Base-by-base conservation (phyloP, 2,113 vertebrate genomes). In the Xiphias gladius region DNA sequence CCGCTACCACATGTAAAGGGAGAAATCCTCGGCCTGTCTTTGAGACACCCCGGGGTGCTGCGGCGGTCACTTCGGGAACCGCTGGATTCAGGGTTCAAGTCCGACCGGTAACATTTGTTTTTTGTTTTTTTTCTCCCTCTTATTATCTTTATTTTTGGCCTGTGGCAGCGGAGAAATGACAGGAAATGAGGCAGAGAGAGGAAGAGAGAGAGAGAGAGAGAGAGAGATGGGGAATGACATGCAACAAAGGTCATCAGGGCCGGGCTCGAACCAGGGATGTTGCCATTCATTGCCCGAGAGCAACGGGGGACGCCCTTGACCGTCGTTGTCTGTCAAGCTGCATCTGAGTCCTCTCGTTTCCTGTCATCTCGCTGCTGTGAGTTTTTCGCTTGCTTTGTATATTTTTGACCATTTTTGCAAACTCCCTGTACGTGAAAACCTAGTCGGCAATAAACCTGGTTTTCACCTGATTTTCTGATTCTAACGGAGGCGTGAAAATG, bases 291-390 rank as follows among this genome's bases (percentile, higher is more conserved):
- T 39, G 20, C 30, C 52, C 52, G n/a, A n/a, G 52, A 55, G n/a
- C 6, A 19, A 46, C 13, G 2, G 43, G 41, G 16, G 37, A 50
- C 46, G 4, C 13, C 0, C 11, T 8, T 2, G 20, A 14, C 39
- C 24, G 10, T 43, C 26, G 61, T 39, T 14, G 32, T 13, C n/a
- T 13, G 12, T 64, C 62, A 75, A 19, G 14, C 46, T 20, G 6
- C 61, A 30, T 66, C 39, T 67, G 30, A 57, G 22, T 58, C 37
- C 37, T 16, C 19, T 57, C 3, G 10, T 55, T n/a, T 76, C 63
- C 62, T 28, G 22, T 10, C 54, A 24, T 26, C 4, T 28, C 64
- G 46, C 39, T 22, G 3, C 32, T 57, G 10, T 16, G 7, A 76
- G 50, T n/a, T 66, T 76, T 54, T n/a, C 52, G 11, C 17, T 20